Conservation (phyloP, 2,888 invertebrate species). For the Lypha dubia region DNA sequence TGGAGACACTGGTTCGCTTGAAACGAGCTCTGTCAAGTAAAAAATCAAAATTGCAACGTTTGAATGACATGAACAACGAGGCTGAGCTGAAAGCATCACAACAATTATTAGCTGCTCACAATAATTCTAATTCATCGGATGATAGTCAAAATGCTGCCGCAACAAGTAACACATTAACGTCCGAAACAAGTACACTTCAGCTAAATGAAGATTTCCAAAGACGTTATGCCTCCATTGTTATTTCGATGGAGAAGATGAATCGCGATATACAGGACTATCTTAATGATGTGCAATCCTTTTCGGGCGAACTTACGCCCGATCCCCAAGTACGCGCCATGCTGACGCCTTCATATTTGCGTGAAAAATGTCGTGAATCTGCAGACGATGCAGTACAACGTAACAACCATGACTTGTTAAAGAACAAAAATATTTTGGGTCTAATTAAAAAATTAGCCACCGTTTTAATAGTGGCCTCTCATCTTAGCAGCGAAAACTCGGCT, state of each 20-base stretch:
- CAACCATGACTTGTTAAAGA: conserved; percentile 86
- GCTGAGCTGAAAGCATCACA: conserved; percentile 90
- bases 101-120: conserved; percentile 70
- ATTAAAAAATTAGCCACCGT: conserved; percentile 95
- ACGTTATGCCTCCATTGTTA: conserved; percentile 93
- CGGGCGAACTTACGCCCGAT: conserved; percentile 94
- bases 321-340: conserved; percentile 93
- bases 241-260: conserved; percentile 96
- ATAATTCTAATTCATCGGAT: conserved; percentile 75
- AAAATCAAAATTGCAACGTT: conserved; percentile 89
- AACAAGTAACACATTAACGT: conserved; percentile 1
- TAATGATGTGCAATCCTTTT: conserved; percentile 92
- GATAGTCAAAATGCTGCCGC: conserved; percentile 66
- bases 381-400: conserved; percentile 90
- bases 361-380: conserved; percentile 94
- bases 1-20: conserved; percentile 93
- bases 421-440: conserved; percentile 88
- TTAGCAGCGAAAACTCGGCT: conserved; percentile 86
- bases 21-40: conserved; percentile 94
- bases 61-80: conserved; percentile 94
- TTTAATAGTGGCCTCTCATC: conserved; percentile 85
- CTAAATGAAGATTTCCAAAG: conserved; percentile 93
- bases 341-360: conserved; percentile 93
- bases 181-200: conserved; percentile 60
- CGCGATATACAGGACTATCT: conserved; percentile 93